phyloP scores from a whole-genome alignment of 92 coral and sea anemone genomes.

The Virgularia gustaviana region DNA sequence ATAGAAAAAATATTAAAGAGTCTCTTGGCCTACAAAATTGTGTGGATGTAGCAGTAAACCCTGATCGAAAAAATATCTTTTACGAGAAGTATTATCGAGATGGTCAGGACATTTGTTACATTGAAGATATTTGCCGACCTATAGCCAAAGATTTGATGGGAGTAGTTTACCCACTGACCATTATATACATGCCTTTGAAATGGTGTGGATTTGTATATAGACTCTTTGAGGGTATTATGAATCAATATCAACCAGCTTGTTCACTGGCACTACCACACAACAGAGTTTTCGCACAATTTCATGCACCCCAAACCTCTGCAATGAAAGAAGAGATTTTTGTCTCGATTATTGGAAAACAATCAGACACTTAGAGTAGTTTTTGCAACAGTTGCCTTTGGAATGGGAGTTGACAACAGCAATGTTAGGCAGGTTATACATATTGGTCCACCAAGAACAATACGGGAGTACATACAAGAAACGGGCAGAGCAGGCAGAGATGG shows the following conservation, averaged over 20 bases:
- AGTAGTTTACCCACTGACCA: not conserved
- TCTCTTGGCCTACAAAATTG: not conserved
- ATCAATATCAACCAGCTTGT: constrained; percentile 4
- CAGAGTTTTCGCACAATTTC: constrained; percentile 5
- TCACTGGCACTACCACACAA: not conserved
- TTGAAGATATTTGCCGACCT: not conserved
- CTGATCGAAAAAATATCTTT: no score
- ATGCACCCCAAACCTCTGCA: constrained; percentile 5
- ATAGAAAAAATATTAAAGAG: not conserved
- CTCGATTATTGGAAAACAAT: no score
- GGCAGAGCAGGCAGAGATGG: constrained; percentile 20
- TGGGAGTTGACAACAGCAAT: not conserved
- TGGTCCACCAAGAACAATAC: constrained; percentile 9
- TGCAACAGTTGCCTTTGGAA: constrained; percentile 11
- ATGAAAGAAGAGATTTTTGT: constrained; percentile 15
- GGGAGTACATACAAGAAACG: constrained; percentile 21
- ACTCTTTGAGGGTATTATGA: not conserved
- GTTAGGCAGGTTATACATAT: not conserved
- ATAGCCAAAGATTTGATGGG: not conserved
- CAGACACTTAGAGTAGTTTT: constrained; percentile 8
- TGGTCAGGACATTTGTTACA: not conserved
- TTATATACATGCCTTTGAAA: not conserved
- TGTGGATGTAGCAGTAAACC: not conserved
- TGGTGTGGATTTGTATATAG: constrained; percentile 14
- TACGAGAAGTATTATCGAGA: not conserved